Evolutionary conservation across 2,113 vertebrate species (phyloP).

Genomic region (Alectura lathami): DNA sequence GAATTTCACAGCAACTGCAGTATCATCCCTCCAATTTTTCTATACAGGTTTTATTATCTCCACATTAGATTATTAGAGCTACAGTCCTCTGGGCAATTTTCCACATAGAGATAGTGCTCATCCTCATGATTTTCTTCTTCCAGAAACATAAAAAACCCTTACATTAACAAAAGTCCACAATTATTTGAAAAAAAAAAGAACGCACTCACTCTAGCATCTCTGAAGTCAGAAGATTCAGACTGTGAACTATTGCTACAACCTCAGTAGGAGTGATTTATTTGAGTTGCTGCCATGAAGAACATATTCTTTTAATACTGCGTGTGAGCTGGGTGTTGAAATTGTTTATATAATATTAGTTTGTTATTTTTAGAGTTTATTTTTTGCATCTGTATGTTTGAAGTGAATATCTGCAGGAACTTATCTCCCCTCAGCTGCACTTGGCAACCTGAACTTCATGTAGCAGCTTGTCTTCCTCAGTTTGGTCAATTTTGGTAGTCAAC

Average conservation of each 20-base stretch:
- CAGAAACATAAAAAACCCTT: not conserved
- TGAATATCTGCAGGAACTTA: not conserved
- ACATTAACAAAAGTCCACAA: not conserved
- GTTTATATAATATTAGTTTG: constrained; percentile 10
- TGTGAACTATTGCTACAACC: not conserved
- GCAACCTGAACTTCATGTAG: not conserved
- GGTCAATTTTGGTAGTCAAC: not conserved
- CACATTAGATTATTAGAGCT: not conserved
- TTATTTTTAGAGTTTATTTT: constrained; percentile 4
- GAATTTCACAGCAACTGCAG: not conserved
- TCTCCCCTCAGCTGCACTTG: not conserved
- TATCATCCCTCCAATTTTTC: not conserved
- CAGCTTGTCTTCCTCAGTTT: not conserved
- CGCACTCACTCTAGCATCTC: not conserved
- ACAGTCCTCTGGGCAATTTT: not conserved
- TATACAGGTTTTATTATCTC: not conserved
- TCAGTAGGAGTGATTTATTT: not conserved
- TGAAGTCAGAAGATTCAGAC: not conserved
- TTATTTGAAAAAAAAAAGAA: not conserved
- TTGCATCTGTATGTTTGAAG: not conserved
- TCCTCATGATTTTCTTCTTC: not conserved
- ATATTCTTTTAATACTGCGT: not conserved
- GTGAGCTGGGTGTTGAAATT: not conserved
- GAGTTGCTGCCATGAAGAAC: not conserved
- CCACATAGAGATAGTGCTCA: not conserved